These are phyloP conservation scores for Pristiophorus japonicus DNA, from an alignment of 2,113 vertebrate genomes.

Conservation along the genomic window DNA sequence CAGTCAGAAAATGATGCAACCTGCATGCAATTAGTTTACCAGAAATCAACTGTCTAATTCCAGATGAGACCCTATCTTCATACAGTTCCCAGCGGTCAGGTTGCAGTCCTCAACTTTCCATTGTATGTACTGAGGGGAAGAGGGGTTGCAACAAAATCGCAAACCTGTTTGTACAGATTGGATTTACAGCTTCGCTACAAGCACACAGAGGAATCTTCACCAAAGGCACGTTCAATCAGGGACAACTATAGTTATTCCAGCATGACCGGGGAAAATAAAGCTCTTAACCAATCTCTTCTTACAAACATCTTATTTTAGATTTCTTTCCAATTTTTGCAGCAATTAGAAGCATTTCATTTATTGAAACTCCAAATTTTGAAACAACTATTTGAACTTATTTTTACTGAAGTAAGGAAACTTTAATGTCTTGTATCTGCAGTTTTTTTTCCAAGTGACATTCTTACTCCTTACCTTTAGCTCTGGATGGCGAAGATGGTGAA, in stretches of 20 bases:
- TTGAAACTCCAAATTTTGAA: neutral
- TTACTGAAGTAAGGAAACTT: neutral
- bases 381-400: neutral
- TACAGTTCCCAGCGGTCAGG: neutral
- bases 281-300: neutral
- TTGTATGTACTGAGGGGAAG: neutral
- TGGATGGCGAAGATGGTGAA: conserved; percentile 86
- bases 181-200: neutral
- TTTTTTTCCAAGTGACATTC: neutral
- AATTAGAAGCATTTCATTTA: neutral
- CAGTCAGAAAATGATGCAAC: neutral
- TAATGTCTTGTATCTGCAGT: too few relatives aligned
- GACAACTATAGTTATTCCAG: neutral
- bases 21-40: neutral
- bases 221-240: neutral
- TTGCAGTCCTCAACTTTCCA: neutral
- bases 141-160: neutral
- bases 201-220: neutral
- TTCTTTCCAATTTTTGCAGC: neutral
- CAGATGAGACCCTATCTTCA: neutral
- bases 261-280: neutral
- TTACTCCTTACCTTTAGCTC: conserved; percentile 76
- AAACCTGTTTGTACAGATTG: neutral
- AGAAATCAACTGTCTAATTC: neutral
- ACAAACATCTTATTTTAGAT: neutral